A percentile compares a stretch with the other conserved stretches of the same genome.
Conservation (phyloP, 2,888 invertebrate species). For the Harmothoe impar region DNA sequence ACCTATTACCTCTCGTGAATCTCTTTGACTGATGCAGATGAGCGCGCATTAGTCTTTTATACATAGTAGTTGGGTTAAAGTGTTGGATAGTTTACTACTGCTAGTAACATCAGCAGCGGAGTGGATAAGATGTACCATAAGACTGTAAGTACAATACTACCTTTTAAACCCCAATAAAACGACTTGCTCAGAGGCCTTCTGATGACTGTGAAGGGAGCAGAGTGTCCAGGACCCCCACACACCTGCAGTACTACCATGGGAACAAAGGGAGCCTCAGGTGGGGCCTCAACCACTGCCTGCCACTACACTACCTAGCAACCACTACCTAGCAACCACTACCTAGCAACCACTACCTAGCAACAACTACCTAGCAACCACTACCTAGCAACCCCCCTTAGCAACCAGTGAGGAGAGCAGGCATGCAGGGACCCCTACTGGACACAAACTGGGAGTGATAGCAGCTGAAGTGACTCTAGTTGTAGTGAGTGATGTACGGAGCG, state of each 20-base stretch:
- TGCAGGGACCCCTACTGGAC: background rate
- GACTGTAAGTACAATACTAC: too few species aligned
- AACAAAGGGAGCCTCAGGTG: background rate
- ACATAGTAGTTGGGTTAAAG: too few species aligned
- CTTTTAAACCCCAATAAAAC: too few species aligned
- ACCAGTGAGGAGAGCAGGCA: background rate
- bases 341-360: background rate
- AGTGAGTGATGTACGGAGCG: background rate
- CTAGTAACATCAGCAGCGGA: too few species aligned
- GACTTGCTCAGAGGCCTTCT: too few species aligned
- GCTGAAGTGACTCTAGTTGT: background rate
- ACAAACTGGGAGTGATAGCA: background rate
- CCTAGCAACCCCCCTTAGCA: slow-evolving; percentile 33
- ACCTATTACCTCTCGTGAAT: too few species aligned
- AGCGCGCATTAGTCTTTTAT: too few species aligned
- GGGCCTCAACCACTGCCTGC: background rate
- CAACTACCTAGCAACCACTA: too few species aligned
- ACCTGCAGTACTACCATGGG: background rate
- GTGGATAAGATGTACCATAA: too few species aligned
- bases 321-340: slow-evolving; percentile 3
- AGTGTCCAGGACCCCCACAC: background rate
- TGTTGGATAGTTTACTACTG: too few species aligned
- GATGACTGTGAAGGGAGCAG: too few species aligned
- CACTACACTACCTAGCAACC: background rate
- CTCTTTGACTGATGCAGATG: too few species aligned